Evolutionary conservation across 2,888 invertebrate species (phyloP).

Genomic region (Aphodius granarius): DNA sequence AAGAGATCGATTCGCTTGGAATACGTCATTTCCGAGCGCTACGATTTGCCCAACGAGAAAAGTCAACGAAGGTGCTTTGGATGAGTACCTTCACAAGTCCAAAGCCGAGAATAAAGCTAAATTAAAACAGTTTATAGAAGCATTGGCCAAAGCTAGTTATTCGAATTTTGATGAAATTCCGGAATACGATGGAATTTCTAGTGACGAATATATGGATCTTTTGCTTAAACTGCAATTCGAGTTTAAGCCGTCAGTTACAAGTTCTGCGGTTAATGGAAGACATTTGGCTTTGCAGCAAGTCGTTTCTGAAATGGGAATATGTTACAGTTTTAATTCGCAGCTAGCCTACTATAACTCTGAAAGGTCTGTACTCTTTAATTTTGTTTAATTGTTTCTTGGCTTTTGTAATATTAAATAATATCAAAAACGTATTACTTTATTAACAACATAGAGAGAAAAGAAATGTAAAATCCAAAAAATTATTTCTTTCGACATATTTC

Average conservation of each 20-base stretch:
- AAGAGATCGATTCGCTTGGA: conserved; percentile 71
- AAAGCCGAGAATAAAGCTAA: conserved; percentile 54
- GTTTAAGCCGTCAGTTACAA: conserved; percentile 57
- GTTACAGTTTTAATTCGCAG: conserved; percentile 69
- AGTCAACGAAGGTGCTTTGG: conserved; percentile 59
- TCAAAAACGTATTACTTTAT: conserved; percentile 11
- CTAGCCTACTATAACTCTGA: conserved; percentile 64
- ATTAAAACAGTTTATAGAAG: conserved; percentile 59
- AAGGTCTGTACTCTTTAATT: conserved; percentile 54
- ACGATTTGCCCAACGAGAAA: conserved; percentile 67
- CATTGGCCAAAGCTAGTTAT: conserved; percentile 62
- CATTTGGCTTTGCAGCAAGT: conserved; percentile 57
- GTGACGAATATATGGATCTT: conserved; percentile 61
- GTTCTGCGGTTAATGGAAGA: conserved; percentile 43
- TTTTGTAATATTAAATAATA: too few relatives aligned
- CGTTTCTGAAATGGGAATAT: conserved; percentile 70
- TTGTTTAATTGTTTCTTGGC: conserved; percentile 17
- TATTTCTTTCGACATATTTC: too few relatives aligned
- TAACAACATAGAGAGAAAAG: too few relatives aligned
- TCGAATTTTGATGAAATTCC: conserved; percentile 62
- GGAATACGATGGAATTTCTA: conserved; percentile 57
- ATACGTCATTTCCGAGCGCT: conserved; percentile 70
- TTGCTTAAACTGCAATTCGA: conserved; percentile 57
- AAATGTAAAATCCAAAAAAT: too few relatives aligned
- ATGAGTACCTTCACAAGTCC: conserved; percentile 49